Evolutionary conservation across 2,888 invertebrate species (phyloP).

Genomic region (Phengaris arion): DNA sequence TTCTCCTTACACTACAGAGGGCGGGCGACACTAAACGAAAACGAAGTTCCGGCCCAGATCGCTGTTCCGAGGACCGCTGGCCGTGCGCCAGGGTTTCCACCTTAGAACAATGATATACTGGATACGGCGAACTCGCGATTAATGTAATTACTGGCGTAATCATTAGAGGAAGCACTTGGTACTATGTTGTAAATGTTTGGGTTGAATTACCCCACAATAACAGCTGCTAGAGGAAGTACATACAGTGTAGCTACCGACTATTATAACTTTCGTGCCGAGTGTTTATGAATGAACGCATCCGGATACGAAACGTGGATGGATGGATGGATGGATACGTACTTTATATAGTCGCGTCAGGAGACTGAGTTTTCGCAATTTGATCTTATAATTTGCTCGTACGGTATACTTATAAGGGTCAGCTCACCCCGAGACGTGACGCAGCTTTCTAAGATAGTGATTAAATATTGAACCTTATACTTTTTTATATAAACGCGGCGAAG

Average conservation of each 20-base stretch:
- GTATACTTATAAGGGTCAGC: too few species aligned
- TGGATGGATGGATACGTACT: too few species aligned
- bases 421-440: too few species aligned
- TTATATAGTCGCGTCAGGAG: too few species aligned
- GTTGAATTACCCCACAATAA: neutral
- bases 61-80: slow-evolving; percentile 48
- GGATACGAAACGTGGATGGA: too few species aligned
- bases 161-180: neutral
- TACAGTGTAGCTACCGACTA: too few species aligned
- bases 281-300: neutral
- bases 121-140: slow-evolving; percentile 25
- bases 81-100: slow-evolving; percentile 36
- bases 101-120: slow-evolving; percentile 29
- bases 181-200: neutral
- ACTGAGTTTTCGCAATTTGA: too few species aligned
- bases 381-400: too few species aligned
- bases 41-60: slow-evolving; percentile 36
- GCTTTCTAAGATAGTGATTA: too few species aligned
- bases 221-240: neutral
- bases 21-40: slow-evolving; percentile 39
- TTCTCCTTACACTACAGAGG: neutral
- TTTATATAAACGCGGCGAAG: too few species aligned
- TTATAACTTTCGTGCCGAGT: neutral
- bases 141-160: slow-evolving; percentile 20
- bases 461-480: too few species aligned